Conservation (phyloP, 1,140 invertebrate genomes). For the Caenorhabditis inopinata region DNA sequence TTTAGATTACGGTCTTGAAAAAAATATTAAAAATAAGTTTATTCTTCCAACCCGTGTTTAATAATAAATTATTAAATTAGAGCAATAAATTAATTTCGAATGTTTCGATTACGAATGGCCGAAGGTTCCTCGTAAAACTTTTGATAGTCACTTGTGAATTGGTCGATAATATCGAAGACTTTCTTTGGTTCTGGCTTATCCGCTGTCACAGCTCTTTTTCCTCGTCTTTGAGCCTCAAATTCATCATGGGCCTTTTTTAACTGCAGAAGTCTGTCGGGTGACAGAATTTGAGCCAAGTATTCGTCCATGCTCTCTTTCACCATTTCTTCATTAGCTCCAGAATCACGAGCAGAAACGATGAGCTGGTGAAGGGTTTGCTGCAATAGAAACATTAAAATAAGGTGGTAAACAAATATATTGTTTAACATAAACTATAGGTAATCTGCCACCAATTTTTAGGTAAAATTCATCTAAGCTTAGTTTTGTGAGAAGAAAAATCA, state of each 20-base stretch:
- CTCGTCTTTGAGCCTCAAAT: background rate
- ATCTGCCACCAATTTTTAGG: too few relatives aligned
- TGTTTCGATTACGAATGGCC: background rate
- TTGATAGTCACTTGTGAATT: slow-evolving; percentile 21
- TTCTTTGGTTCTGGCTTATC: slow-evolving; percentile 16
- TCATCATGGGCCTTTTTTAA: background rate
- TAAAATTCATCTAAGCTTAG: too few relatives aligned
- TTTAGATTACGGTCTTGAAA: too few relatives aligned
- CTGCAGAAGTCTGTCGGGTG: background rate
- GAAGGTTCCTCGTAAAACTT: slow-evolving; percentile 3
- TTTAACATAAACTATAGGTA: too few relatives aligned
- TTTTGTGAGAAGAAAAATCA: too few relatives aligned
- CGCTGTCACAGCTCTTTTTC: background rate
- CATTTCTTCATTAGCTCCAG: slow-evolving; percentile 17
- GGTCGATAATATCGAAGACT: slow-evolving; percentile 18
- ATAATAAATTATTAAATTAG: background rate
- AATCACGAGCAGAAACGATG: background rate
- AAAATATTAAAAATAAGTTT: too few relatives aligned
- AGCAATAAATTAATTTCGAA: background rate
- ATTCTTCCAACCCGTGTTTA: background rate
- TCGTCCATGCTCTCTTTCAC: slow-evolving; percentile 22
- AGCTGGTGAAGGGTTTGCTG: slow-evolving; percentile 20
- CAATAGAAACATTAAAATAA: background rate
- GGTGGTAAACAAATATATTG: background rate
- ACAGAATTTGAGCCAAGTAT: background rate